Base-by-base conservation (phyloP, 1,140 invertebrate species). In the Triops longicaudatus region DNA sequence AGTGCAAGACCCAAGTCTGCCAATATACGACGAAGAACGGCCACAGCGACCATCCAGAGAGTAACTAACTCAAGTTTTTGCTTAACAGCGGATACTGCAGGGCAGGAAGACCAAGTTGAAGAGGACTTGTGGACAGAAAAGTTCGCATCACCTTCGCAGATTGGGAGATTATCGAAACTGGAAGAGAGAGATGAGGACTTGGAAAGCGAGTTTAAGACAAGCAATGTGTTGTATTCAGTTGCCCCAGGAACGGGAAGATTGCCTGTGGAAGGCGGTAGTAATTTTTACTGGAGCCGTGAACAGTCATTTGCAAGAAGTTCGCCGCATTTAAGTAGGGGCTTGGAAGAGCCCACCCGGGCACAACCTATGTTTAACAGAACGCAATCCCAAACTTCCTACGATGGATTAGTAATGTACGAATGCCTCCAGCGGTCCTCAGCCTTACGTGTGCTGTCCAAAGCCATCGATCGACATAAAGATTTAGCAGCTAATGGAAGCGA, bases 391-490 rank as follows among this genome's bases (percentile, higher is more conserved):
- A 22, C 50, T 17, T 63, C 50, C 10, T 63, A 63, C 22, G 50
- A 63, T 63, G 50, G 50, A 22, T 63, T 63, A 63, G 50, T 63
- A 63, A 63, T 63, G 50, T 63, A n/a, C 50, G 50, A 63, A 22
- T 63, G 50, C 17, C 22, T 63, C 17, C 50, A 63, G 22, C 14
- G 50, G 50, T 63, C 50, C 50, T 63, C 50, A 14, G 50, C 50
- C 10, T 63, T 63, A 63, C 50, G 50, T 22, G 50, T 63, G 50
- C 22, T 63, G 50, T n/a, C 50, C 50, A 63, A 63, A 63, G 50
- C 50, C 50, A 63, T 63, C 50, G 50, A 63, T 63, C 50, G 50
- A 22, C 50, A 63, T 14, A 63, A 63, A 63, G 50, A 22, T 9
- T 63, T 63, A 22, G 50, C 50, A n/a, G 50, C 50, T 63, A 17